These are phyloP conservation scores for Ptyas mucosa DNA, from an alignment of 2,113 vertebrate genomes.

Conservation along the genomic window DNA sequence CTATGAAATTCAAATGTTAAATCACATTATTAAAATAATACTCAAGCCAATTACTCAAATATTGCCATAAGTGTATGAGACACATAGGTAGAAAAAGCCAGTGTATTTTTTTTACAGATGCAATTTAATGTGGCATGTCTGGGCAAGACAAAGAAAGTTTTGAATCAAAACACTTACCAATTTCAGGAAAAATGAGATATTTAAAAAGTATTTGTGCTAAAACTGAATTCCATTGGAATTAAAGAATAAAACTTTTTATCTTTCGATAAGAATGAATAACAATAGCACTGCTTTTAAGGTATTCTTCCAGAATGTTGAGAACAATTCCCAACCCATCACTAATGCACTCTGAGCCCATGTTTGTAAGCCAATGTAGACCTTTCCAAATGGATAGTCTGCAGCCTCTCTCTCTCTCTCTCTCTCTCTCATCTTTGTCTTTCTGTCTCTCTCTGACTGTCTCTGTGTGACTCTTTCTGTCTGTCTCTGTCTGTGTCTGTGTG, in stretches of 20 bases:
- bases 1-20: conserved; percentile 23
- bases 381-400: not conserved
- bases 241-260: not conserved
- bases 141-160: not conserved
- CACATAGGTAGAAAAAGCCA: not conserved
- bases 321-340: not conserved
- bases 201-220: not conserved
- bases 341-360: not conserved
- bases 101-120: not conserved
- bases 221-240: not conserved
- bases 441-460: too few species aligned
- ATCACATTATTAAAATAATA: conserved; percentile 11
- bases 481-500: too few species aligned
- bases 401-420: not conserved
- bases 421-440: too few species aligned
- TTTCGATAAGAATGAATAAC: not conserved
- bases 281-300: not conserved
- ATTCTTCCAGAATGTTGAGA: not conserved
- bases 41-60: not conserved
- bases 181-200: conserved; percentile 1
- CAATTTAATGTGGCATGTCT: not conserved
- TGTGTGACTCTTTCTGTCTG: too few species aligned
- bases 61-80: not conserved
- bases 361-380: not conserved
- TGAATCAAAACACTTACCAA: not conserved